Evolutionary conservation across 2,113 vertebrate species (phyloP).

Genomic region (Sporophila hypoxantha): DNA sequence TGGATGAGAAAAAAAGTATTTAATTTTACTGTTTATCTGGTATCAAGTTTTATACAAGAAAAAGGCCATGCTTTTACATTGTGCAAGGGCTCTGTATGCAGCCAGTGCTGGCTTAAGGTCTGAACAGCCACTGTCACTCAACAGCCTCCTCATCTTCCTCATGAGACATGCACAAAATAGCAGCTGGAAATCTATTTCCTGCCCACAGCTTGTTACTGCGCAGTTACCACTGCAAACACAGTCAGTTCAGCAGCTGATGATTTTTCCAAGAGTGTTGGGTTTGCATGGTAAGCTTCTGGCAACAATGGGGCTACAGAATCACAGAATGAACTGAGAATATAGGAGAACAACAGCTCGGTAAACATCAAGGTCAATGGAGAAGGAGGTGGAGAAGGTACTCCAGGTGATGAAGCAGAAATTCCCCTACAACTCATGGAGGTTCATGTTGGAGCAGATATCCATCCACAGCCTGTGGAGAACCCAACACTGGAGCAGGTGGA

Average conservation of each 20-base stretch:
- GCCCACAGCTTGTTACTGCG: neutral
- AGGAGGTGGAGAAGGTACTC: neutral
- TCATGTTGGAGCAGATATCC: neutral
- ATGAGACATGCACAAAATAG: neutral
- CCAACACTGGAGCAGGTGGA: rapidly evolving
- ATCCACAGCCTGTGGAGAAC: neutral
- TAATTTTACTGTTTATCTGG: neutral
- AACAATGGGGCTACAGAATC: neutral
- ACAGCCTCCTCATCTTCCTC: neutral
- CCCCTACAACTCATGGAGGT: neutral
- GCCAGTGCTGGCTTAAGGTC: neutral
- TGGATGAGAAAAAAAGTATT: neutral
- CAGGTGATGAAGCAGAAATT: neutral
- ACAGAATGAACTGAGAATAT: too few species aligned
- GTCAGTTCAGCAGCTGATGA: neutral
- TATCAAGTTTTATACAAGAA: neutral
- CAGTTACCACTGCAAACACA: neutral
- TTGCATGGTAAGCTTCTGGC: neutral
- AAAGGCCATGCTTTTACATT: neutral
- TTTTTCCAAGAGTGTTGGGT: neutral
- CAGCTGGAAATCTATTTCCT: neutral
- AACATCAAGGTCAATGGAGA: neutral
- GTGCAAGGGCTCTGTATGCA: neutral
- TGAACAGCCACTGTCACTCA: neutral
- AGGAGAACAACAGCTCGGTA: neutral